Evolutionary conservation across 2,113 vertebrate genomes (phyloP).

Genomic region (Poecile atricapillus): DNA sequence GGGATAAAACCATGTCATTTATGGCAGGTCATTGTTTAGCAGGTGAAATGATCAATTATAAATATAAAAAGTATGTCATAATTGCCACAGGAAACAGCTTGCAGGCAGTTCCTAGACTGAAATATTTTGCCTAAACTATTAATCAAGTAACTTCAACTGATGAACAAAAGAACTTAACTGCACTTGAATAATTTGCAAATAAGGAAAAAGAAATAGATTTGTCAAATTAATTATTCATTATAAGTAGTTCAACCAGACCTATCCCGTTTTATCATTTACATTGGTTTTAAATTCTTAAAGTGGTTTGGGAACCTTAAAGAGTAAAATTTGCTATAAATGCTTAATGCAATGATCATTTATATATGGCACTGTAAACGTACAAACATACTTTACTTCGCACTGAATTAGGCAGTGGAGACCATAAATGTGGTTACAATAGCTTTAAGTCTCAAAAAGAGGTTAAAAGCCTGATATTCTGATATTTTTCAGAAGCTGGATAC

Average conservation of each 20-base stretch:
- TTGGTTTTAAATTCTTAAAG: conserved; percentile 61
- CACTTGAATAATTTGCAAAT: conserved; percentile 52
- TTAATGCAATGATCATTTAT: conserved; percentile 51
- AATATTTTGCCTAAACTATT: conserved; percentile 17
- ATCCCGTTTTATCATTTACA: conserved; percentile 53
- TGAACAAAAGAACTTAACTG: conserved; percentile 38
- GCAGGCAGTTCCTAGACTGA: neutral
- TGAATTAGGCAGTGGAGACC: neutral
- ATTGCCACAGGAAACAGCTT: neutral
- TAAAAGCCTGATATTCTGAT: neutral
- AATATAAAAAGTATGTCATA: neutral
- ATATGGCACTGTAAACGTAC: conserved; percentile 2
- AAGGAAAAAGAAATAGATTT: conserved; percentile 61
- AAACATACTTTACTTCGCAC: neutral
- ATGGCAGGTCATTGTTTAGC: neutral
- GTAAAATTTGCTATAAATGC: conserved; percentile 41
- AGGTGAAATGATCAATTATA: neutral
- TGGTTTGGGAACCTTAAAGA: conserved; percentile 47
- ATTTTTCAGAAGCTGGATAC: neutral
- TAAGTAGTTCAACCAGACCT: conserved; percentile 27
- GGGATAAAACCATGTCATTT: neutral
- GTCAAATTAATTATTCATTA: conserved; percentile 60
- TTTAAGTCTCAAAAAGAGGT: neutral
- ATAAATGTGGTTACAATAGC: neutral
- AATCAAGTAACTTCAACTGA: conserved; percentile 1